phyloP scores from a whole-genome alignment of 2,797 vertebrate genomes.

The Sebastes taczanowskii region DNA sequence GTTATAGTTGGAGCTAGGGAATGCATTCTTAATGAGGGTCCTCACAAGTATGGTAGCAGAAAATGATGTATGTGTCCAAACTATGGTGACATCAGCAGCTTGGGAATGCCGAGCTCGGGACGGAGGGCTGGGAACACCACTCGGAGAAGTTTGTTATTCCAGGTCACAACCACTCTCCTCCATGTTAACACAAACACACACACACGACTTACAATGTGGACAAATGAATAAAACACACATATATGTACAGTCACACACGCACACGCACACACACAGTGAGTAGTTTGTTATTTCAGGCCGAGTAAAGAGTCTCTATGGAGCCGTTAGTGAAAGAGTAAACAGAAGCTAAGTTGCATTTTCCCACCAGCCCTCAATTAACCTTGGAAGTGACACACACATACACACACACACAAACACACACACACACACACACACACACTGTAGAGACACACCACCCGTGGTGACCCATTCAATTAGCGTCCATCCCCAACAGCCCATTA shows the following conservation, averaged over 20 bases:
- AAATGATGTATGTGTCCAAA: neutral
- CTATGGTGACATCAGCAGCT: constrained; percentile 75
- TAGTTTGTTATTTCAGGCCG: constrained; percentile 78
- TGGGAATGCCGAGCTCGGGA: constrained; percentile 73
- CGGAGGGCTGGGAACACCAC: constrained; percentile 60
- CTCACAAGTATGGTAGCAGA: constrained; percentile 7
- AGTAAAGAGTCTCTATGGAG: constrained; percentile 78
- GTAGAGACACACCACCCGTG: constrained; percentile 35
- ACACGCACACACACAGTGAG: constrained; percentile 8
- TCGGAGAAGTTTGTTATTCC: constrained; percentile 76
- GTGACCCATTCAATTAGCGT: constrained; percentile 65
- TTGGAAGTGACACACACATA: constrained; percentile 29
- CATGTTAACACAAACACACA: constrained; percentile 24
- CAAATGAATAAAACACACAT: constrained; percentile 6
- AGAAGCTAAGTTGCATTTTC: constrained; percentile 78
- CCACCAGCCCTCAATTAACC: constrained; percentile 79
- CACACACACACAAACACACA: constrained; percentile 22
- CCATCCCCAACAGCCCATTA: constrained; percentile 72
- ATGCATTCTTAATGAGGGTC: neutral
- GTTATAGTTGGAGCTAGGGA: neutral
- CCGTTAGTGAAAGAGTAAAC: constrained; percentile 77
- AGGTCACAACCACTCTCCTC: constrained; percentile 52
- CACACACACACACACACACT: neutral
- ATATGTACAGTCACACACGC: neutral
- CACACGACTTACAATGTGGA: constrained; percentile 6